phyloP scores from a whole-genome alignment of 1,140 invertebrate species.

The Manduca sexta region DNA sequence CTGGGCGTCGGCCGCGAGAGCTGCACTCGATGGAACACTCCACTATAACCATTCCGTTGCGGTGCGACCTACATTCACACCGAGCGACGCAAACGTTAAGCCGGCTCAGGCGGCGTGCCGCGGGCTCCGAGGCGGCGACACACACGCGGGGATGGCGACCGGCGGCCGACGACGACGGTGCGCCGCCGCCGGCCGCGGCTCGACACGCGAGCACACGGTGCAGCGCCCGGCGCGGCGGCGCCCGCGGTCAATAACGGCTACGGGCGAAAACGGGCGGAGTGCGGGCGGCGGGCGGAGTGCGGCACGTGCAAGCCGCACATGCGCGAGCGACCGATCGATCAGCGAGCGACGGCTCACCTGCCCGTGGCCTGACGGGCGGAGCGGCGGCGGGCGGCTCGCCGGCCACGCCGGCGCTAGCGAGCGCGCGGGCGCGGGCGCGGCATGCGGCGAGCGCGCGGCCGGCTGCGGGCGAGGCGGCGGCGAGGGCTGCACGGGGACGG shows the following conservation, averaged over 20 bases:
- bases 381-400: conserved; percentile 34
- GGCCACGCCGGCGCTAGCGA: conserved; percentile 50
- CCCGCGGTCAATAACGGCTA: neutral
- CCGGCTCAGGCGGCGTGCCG: neutral
- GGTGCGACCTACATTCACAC: too few relatives aligned
- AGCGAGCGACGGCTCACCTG: conserved; percentile 25
- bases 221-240: neutral
- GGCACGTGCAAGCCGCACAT: neutral
- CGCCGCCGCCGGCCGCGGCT: conserved; percentile 1
- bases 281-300: conserved; percentile 8
- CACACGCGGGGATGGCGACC: neutral
- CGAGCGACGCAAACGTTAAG: neutral
- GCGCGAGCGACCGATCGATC: conserved; percentile 4
- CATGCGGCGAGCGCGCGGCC: conserved; percentile 34
- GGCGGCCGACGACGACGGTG: neutral
- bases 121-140: conserved; percentile 8
- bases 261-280: conserved; percentile 1
- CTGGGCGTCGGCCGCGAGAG: conserved; percentile 6
- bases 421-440: conserved; percentile 45
- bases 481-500: conserved; percentile 26
- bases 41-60: too few relatives aligned
- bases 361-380: conserved; percentile 23
- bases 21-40: too few relatives aligned
- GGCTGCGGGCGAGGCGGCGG: conserved; percentile 19
- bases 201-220: neutral